Conservation (phyloP, 2,113 vertebrate genomes). For the Myiozetetes cayanensis region DNA sequence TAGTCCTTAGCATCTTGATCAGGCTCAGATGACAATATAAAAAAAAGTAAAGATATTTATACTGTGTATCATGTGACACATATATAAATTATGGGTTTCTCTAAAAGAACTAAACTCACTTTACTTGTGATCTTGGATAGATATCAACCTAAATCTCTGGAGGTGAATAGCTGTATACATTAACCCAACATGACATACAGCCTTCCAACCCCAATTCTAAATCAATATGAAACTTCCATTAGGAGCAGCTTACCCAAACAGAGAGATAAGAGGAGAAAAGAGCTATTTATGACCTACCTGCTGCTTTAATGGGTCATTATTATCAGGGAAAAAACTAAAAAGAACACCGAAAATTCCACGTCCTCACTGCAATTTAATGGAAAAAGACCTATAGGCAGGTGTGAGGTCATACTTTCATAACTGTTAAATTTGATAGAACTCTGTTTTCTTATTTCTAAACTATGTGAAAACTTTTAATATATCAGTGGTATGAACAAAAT, state of each 20-base stretch:
- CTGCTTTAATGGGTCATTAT: slow-evolving; percentile 21
- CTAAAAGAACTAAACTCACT: neutral
- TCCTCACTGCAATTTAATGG: neutral
- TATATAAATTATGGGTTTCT: neutral
- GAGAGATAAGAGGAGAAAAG: slow-evolving; percentile 13
- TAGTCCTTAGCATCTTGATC: neutral
- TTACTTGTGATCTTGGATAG: neutral
- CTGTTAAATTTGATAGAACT: neutral
- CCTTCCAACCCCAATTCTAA: slow-evolving; percentile 33
- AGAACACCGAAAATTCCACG: neutral
- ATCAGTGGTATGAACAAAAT: neutral
- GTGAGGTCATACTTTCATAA: neutral
- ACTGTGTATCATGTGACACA: neutral
- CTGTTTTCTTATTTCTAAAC: neutral
- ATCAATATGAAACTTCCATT: slow-evolving; percentile 48
- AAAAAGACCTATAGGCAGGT: neutral
- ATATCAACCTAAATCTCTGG: slow-evolving; percentile 14
- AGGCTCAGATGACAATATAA: neutral
- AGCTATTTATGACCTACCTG: slow-evolving; percentile 19
- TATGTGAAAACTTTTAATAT: neutral
- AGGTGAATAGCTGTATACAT: neutral
- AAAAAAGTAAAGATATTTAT: neutral
- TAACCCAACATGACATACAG: slow-evolving; percentile 26
- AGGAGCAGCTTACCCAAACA: neutral
- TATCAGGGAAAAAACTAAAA: neutral